These are phyloP conservation scores for Tachystola acroxantha DNA, from an alignment of 2,888 invertebrate species.

Conservation along the genomic window DNA sequence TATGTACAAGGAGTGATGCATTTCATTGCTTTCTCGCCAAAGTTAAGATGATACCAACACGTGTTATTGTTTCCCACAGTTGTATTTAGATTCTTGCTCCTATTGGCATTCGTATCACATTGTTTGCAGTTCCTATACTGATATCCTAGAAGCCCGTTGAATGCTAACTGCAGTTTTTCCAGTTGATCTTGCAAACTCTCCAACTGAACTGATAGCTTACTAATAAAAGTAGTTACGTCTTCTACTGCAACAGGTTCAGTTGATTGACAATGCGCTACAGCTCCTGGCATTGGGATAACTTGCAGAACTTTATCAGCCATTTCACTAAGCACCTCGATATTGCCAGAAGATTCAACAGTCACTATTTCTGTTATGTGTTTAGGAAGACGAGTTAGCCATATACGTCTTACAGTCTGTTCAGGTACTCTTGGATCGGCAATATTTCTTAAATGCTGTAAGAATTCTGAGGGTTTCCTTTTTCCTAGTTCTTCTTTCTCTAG, in stretches of 20 bases:
- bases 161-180: background rate
- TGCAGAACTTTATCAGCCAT: slow-evolving; percentile 3
- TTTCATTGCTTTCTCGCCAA: slow-evolving; percentile 1
- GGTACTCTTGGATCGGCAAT: slow-evolving; percentile 5
- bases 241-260: background rate
- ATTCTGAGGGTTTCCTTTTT: slow-evolving; percentile 5
- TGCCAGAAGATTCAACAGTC: background rate
- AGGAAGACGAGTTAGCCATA: slow-evolving; percentile 6
- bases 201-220: background rate
- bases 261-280: background rate
- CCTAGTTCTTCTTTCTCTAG: slow-evolving; percentile 6
- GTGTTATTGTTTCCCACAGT: background rate
- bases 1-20: slow-evolving; percentile 3
- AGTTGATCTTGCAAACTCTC: background rate
- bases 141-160: background rate
- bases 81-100: background rate
- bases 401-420: background rate
- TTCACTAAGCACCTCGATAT: background rate
- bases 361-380: slow-evolving; percentile 2
- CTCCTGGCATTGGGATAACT: background rate
- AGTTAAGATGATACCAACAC: slow-evolving; percentile 6
- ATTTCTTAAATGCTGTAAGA: background rate
- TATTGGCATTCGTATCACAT: background rate
- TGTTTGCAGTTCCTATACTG: background rate
- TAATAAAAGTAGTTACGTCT: background rate